These are phyloP conservation scores for Condylostylus longicornis DNA, from an alignment of 1,140 invertebrate genomes.

Conservation along the genomic window DNA sequence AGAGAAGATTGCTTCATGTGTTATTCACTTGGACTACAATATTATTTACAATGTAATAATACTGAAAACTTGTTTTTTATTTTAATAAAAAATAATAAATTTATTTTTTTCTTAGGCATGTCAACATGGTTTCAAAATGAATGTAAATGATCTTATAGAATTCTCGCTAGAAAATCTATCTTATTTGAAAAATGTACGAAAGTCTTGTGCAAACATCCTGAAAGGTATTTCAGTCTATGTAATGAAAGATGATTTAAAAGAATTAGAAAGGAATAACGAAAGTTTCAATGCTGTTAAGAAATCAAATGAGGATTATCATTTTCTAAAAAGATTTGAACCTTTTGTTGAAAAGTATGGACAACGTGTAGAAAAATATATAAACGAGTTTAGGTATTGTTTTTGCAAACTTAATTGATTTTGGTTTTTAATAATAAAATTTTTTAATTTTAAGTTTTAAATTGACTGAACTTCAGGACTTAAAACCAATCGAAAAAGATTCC, in stretches of 20 bases:
- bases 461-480: constrained; percentile 21
- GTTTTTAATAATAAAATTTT: constrained; percentile 2
- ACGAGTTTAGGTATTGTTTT: constrained; percentile 20
- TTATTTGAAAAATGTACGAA: constrained; percentile 12
- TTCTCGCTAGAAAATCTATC: constrained; percentile 23
- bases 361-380: constrained; percentile 18
- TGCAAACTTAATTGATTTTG: background rate
- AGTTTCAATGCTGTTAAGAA: constrained; percentile 5
- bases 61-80: background rate
- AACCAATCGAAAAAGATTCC: constrained; percentile 17
- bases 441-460: constrained; percentile 18
- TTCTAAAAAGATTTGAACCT: constrained; percentile 39
- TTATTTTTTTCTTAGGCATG: constrained; percentile 14
- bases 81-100: background rate
- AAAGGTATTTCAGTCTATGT: constrained; percentile 17
- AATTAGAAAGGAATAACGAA: constrained; percentile 20
- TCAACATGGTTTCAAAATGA: constrained; percentile 15
- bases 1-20: constrained; percentile 12
- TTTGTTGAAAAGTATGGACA: constrained; percentile 29
- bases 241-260: constrained; percentile 21
- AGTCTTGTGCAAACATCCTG: constrained; percentile 15
- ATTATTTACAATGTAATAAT: constrained; percentile 18
- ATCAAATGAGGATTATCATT: constrained; percentile 18
- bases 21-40: constrained; percentile 19
- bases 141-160: constrained; percentile 22